phyloP scores from a whole-genome alignment of 2,797 vertebrate genomes.

The Darevskia mixta region DNA sequence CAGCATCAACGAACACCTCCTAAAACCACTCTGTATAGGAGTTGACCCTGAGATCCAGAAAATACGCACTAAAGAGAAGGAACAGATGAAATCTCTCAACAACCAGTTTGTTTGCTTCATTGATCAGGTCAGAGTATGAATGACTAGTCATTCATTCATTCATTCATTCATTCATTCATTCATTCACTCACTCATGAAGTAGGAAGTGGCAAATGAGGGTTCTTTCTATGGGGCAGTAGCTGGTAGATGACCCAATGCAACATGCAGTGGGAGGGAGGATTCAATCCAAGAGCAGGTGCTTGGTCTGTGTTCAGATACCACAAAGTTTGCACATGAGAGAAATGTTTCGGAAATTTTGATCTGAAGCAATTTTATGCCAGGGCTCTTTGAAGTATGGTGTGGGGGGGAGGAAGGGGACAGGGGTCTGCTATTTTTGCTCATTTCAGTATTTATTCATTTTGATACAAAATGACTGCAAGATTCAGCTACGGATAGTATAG shows the following conservation, averaged over 20 bases:
- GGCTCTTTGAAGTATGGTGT: not conserved
- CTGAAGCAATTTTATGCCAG: not conserved
- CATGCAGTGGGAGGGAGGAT: not conserved
- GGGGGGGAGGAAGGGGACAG: no score
- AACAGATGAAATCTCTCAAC: conserved; percentile 90
- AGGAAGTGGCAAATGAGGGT: not conserved
- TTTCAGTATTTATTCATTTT: not conserved
- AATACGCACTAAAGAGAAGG: conserved; percentile 83
- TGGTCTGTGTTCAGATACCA: not conserved
- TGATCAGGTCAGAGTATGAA: conserved; percentile 82
- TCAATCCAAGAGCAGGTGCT: not conserved
- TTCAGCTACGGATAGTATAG: not conserved
- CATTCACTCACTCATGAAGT: no score
- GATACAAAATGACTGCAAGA: not conserved
- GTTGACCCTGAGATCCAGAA: conserved; percentile 83
- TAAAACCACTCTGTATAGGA: conserved; percentile 83
- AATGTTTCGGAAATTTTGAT: not conserved
- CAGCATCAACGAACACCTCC: conserved; percentile 81
- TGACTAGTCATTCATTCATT: not conserved
- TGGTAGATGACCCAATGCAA: not conserved
- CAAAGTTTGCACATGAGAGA: not conserved
- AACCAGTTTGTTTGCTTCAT: conserved; percentile 89
- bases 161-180: not conserved
- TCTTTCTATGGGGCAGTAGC: no score
- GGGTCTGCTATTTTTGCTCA: not conserved